A percentile compares a stretch with the other conserved stretches of the same genome.
phyloP scores from a whole-genome alignment of 2,797 vertebrate species.

The Labeo calbasu region DNA sequence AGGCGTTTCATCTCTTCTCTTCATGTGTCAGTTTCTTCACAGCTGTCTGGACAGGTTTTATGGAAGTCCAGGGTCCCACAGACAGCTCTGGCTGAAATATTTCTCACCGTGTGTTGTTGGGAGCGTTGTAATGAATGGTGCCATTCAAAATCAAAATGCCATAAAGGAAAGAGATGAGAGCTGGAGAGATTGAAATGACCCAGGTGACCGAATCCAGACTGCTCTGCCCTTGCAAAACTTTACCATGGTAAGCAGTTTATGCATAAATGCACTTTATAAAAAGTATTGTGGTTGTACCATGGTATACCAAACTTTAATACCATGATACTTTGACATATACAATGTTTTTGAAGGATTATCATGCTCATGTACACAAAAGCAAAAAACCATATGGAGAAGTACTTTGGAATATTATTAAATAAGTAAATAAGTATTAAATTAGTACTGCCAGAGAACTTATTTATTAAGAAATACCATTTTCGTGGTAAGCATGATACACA shows the following conservation, averaged over 20 bases:
- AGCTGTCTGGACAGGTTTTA: conserved; percentile 60
- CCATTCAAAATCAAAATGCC: conserved; percentile 50
- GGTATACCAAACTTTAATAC: background rate
- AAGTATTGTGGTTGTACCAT: background rate
- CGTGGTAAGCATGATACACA: background rate
- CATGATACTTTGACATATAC: background rate
- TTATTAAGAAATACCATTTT: background rate
- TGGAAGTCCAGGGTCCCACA: conserved; percentile 38
- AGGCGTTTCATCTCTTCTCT: conserved; percentile 56
- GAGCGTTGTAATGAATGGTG: conserved; percentile 43
- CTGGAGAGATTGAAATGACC: conserved; percentile 10
- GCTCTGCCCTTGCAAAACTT: conserved; percentile 31
- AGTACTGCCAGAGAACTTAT: background rate
- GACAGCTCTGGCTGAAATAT: conserved; percentile 47
- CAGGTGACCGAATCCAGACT: background rate
- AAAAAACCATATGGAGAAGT: background rate
- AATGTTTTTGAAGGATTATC: background rate
- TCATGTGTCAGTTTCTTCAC: conserved; percentile 60
- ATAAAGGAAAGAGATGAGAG: conserved; percentile 21
- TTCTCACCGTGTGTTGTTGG: conserved; percentile 37
- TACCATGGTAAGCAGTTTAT: background rate
- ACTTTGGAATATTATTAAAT: no score
- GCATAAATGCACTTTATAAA: background rate
- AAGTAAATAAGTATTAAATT: no score
- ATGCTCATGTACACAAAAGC: background rate